Evolutionary conservation across 2,888 invertebrate species (phyloP), one percentile per base, ranked within the genome.

Genomic region (Onthophagus sagittarius): DNA sequence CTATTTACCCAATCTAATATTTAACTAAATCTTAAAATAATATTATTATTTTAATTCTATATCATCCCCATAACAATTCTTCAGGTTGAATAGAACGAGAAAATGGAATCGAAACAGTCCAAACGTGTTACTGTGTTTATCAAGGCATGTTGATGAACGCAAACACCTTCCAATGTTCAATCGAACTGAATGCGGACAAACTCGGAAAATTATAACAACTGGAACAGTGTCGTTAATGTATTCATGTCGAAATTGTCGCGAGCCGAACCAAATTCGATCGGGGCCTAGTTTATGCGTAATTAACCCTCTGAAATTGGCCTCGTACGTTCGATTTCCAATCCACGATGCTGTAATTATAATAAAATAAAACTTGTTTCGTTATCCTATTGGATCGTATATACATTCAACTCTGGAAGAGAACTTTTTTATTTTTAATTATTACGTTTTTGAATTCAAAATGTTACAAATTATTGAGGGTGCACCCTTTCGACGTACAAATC

Each of bases 221-320:
- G 31, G 23, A 23, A 31, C 67, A n/a, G 15, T 23, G 67, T 23
- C 67, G 67, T 67, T 67, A 67, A 67, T 23, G 32, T 67, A 67
- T 67, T 67, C 67, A 67, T 67, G 67, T 67, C 67, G 67, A 67
- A 67, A 67, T 67, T 67, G 67, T 67, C 67, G 67, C 67, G 67
- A 67, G 31, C 67, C 32, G 15, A 23, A 15, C 67, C 31, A 67
- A 23, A 67, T 67, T 31, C 67, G 13, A 67, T 32, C 67, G 67
- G 67, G 67, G 67, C 39, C 7, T 53, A 53, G 39, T 23, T 67
- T 67, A 31, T 32, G 32, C 32, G 67, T 67, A 67, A 67, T 67
- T 67, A 67, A 67, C 67, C 67, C 23, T 15, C 23, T 9, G 31
- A 32, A 67, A 67, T 67, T 67, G 67, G 67, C 31, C 23, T n/a